Conservation (phyloP, 2,888 invertebrate genomes). For the Calephelis perditalis region DNA sequence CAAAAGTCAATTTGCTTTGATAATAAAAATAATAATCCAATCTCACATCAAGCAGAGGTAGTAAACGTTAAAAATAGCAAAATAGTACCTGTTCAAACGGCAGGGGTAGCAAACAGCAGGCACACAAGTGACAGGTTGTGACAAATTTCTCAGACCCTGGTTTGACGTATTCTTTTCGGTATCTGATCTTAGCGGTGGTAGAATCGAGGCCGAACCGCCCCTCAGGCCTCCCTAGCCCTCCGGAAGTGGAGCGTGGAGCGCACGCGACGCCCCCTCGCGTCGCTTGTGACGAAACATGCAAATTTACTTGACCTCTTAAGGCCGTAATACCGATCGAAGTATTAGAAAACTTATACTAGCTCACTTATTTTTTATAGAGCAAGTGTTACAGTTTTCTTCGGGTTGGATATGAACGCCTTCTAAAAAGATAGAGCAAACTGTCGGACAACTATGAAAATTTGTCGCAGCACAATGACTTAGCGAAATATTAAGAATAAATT, state of each 20-base stretch:
- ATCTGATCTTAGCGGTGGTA: constrained; percentile 49
- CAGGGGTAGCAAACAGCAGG: too few relatives aligned
- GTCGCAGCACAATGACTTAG: too few relatives aligned
- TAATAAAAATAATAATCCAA: too few relatives aligned
- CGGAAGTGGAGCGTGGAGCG: constrained; percentile 59
- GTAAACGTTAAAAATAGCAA: too few relatives aligned
- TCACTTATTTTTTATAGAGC: neutral
- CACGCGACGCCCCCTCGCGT: constrained; percentile 51
- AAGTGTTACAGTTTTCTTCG: too few relatives aligned
- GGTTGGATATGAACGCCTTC: too few relatives aligned
- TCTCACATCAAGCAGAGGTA: too few relatives aligned
- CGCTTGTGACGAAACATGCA: constrained; percentile 62
- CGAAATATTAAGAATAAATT: too few relatives aligned
- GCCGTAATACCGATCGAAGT: constrained; percentile 43
- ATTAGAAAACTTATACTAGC: constrained; percentile 10
- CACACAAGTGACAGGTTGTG: neutral
- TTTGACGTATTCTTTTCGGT: constrained; percentile 31
- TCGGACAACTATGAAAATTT: too few relatives aligned
- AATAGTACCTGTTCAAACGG: too few relatives aligned
- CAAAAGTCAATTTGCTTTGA: too few relatives aligned
- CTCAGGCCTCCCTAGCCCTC: constrained; percentile 34
- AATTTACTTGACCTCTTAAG: constrained; percentile 53
- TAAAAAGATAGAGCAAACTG: too few relatives aligned
- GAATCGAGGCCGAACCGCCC: constrained; percentile 54
- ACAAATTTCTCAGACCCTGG: constrained; percentile 2